Evolutionary conservation across 2,797 vertebrate species (phyloP).

Genomic region (Tolypeutes matacus): DNA sequence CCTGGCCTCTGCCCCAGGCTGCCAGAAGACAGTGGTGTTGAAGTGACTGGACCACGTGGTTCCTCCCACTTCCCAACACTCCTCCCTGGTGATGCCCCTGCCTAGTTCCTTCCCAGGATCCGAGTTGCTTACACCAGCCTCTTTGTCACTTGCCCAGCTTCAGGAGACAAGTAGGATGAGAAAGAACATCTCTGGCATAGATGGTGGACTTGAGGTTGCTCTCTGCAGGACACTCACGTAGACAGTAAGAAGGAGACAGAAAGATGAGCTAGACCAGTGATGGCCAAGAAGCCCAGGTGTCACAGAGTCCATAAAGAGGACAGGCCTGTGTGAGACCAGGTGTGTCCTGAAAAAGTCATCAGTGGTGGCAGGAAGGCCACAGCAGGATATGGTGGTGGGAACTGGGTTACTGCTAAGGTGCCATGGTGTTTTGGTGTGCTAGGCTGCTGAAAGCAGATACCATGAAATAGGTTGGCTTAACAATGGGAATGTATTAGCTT

Average conservation of each 20-base stretch:
- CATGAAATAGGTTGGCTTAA: too few relatives aligned
- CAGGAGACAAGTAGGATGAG: not conserved
- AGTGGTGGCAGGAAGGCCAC: not conserved
- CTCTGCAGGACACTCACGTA: too few relatives aligned
- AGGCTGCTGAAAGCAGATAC: too few relatives aligned
- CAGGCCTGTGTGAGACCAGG: not conserved
- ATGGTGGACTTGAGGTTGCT: rapidly evolving
- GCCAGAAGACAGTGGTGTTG: not conserved
- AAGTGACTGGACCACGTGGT: not conserved
- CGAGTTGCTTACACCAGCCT: not conserved
- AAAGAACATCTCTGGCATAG: not conserved
- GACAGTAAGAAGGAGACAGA: too few relatives aligned
- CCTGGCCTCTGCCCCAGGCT: not conserved
- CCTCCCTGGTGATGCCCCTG: not conserved
- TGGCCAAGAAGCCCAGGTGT: not conserved
- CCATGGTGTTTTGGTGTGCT: not conserved
- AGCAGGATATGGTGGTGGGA: not conserved
- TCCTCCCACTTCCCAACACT: not conserved
- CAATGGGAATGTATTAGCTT: too few relatives aligned
- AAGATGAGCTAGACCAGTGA: not conserved
- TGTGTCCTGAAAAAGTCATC: not conserved
- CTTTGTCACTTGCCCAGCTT: not conserved
- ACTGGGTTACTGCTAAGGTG: rapidly evolving
- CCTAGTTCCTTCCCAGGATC: not conserved
- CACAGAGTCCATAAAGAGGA: not conserved